Percentiles rank a stretch among this genome's conserved stretches.
These are phyloP conservation scores for Leontopithecus rosalia DNA, from an alignment of 2,797 vertebrate genomes.

Conservation along the genomic window DNA sequence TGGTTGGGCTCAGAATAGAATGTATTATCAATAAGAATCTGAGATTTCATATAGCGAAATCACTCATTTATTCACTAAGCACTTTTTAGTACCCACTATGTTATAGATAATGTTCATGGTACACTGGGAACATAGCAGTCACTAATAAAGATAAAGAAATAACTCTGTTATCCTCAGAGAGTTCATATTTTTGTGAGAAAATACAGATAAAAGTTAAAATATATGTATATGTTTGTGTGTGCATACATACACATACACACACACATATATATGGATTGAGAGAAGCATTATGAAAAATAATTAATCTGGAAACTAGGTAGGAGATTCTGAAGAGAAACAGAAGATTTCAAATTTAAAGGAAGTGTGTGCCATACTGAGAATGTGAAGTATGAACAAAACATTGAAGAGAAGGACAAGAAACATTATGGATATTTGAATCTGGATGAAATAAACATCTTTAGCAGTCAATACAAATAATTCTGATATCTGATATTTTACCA, in stretches of 20 bases:
- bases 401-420: background rate
- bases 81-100: background rate
- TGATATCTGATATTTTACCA: background rate
- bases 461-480: background rate
- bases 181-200: background rate
- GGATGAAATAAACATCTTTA: background rate
- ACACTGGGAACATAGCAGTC: background rate
- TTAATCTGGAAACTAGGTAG: background rate
- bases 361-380: background rate
- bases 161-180: background rate
- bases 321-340: background rate
- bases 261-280: background rate
- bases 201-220: background rate
- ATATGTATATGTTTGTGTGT: rapidly evolving
- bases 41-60: background rate
- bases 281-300: background rate
- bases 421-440: background rate
- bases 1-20: background rate
- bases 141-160: background rate
- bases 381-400: background rate
- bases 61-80: background rate
- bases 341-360: background rate
- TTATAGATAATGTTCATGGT: background rate
- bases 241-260: background rate
- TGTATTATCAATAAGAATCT: background rate